Conservation (phyloP, 1,140 invertebrate species). For the Drosophila parabipectinata region DNA sequence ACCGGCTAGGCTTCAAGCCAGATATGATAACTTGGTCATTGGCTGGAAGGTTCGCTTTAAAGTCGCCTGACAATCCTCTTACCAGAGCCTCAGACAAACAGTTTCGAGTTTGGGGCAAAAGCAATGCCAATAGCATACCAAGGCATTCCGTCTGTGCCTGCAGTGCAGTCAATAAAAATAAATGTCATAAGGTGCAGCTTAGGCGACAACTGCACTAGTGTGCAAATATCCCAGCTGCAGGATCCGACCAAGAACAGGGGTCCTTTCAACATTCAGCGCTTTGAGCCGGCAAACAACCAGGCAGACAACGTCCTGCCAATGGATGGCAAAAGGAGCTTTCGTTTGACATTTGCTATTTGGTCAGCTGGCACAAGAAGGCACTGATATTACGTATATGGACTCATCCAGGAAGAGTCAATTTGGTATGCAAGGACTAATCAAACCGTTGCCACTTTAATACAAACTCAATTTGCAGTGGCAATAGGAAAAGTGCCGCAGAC, state of each 20-base stretch:
- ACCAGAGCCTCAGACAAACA: constrained; percentile 41
- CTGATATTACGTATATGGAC: not conserved
- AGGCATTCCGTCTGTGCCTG: constrained; percentile 21
- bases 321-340: constrained; percentile 4
- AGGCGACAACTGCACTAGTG: constrained; percentile 61
- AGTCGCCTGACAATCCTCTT: constrained; percentile 64
- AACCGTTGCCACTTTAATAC: constrained; percentile 51
- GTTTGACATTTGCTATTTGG: constrained; percentile 52
- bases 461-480: constrained; percentile 64
- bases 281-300: constrained; percentile 59
- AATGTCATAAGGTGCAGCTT: constrained; percentile 79
- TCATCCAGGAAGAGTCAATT: constrained; percentile 28
- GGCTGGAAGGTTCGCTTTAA: constrained; percentile 38
- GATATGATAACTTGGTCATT: constrained; percentile 35
- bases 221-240: constrained; percentile 55
- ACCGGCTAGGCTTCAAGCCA: not conserved
- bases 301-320: constrained; percentile 3
- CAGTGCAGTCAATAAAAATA: constrained; percentile 76
- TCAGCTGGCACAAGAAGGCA: constrained; percentile 34
- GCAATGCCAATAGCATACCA: constrained; percentile 1
- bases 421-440: constrained; percentile 54
- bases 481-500: constrained; percentile 66
- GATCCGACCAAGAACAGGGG: not conserved
- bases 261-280: constrained; percentile 21
- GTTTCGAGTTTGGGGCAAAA: constrained; percentile 38